phyloP scores from a whole-genome alignment of 2,888 invertebrate genomes.

The Netelia inedita region DNA sequence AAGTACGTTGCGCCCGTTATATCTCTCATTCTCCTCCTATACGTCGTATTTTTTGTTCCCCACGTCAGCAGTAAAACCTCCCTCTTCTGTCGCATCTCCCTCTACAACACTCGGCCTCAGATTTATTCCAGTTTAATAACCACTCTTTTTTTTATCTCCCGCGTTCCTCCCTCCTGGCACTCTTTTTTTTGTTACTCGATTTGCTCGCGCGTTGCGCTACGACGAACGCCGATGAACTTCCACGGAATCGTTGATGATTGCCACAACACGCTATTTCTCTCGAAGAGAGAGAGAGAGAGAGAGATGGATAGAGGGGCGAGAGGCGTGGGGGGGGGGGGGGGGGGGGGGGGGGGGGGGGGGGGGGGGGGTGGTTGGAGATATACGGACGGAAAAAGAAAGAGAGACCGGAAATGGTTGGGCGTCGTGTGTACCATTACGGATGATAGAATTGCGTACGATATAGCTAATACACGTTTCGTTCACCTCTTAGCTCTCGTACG shows the following conservation, averaged over 20 bases:
- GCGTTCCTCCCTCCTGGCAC: background rate
- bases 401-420: constrained; percentile 62
- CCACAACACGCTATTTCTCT: constrained; percentile 49
- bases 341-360: too few relatives aligned
- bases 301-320: background rate
- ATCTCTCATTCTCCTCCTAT: constrained; percentile 40
- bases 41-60: constrained; percentile 17
- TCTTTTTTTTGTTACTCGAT: constrained; percentile 40
- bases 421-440: constrained; percentile 60
- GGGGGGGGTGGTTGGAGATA: too few relatives aligned
- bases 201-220: constrained; percentile 69
- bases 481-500: constrained; percentile 6
- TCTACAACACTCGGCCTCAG: constrained; percentile 6
- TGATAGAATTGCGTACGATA: constrained; percentile 53
- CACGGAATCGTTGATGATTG: constrained; percentile 72
- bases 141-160: constrained; percentile 28
- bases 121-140: constrained; percentile 52
- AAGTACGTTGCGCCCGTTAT: constrained; percentile 59
- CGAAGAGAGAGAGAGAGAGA: background rate
- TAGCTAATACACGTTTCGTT: constrained; percentile 17
- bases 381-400: background rate
- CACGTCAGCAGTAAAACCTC: background rate
- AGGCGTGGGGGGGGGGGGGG: too few relatives aligned
- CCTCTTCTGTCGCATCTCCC: constrained; percentile 1
- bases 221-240: constrained; percentile 73